phyloP scores from a whole-genome alignment of 2,113 vertebrate genomes.

The Petaurus breviceps region DNA sequence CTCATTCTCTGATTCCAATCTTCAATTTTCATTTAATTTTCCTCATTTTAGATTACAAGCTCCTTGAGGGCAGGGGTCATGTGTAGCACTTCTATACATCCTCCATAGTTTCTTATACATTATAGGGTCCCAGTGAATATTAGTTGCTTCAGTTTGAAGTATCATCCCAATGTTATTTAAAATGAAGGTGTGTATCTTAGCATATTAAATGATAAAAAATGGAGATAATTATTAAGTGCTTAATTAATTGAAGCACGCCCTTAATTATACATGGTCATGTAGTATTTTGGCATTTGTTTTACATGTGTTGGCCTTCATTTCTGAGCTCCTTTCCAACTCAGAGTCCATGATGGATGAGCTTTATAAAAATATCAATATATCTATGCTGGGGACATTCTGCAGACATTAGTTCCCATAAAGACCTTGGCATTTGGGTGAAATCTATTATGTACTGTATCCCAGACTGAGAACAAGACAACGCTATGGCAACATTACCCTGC shows the following conservation, averaged over 20 bases:
- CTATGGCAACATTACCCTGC: neutral
- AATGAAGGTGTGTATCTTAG: neutral
- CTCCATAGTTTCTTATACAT: neutral
- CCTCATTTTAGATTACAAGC: neutral
- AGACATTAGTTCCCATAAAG: neutral
- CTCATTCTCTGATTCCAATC: neutral
- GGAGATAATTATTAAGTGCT: neutral
- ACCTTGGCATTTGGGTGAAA: neutral
- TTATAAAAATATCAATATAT: neutral
- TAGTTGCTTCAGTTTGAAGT: neutral
- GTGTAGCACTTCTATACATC: neutral
- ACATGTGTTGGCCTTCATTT: neutral
- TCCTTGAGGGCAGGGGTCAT: neutral
- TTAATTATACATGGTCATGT: neutral
- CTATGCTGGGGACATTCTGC: neutral
- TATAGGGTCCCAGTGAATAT: neutral
- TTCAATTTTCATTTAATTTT: neutral
- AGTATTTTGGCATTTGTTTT: neutral
- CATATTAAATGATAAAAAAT: neutral
- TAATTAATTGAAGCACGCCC: neutral
- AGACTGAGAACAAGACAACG: neutral
- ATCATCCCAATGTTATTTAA: neutral
- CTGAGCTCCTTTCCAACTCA: neutral
- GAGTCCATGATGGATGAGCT: neutral
- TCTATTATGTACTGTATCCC: neutral